Conservation (phyloP, 2,888 invertebrate genomes). For the Limnephilus marmoratus region DNA sequence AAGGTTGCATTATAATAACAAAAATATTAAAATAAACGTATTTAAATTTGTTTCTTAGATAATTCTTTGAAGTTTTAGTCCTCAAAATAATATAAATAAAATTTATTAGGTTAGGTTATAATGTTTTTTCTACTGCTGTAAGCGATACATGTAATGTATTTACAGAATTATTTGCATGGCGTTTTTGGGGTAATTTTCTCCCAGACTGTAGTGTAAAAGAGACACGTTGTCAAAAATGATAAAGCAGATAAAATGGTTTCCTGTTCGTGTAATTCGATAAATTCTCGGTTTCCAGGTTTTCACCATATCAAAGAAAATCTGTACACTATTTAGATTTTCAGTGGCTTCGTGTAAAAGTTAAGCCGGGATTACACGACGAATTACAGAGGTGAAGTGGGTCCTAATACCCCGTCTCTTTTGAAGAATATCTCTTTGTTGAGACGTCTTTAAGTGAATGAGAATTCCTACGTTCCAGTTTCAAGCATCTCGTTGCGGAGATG, state of each 20-base stretch:
- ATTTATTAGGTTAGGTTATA: too few relatives aligned
- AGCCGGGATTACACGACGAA: conserved; percentile 53
- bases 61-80: too few relatives aligned
- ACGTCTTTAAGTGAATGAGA: conserved; percentile 45
- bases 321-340: background rate
- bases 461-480: conserved; percentile 43
- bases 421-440: conserved; percentile 33
- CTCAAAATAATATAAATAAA: too few relatives aligned
- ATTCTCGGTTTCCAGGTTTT: background rate
- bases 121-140: too few relatives aligned
- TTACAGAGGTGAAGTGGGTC: conserved; percentile 44
- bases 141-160: too few relatives aligned
- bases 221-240: too few relatives aligned
- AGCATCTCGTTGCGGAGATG: conserved; percentile 42
- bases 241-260: background rate
- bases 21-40: too few relatives aligned
- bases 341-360: conserved; percentile 29
- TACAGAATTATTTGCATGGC: too few relatives aligned
- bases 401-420: conserved; percentile 38
- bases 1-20: too few relatives aligned
- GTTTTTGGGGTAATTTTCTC: too few relatives aligned
- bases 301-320: background rate
- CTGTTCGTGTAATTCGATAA: background rate
- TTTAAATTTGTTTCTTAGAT: too few relatives aligned
- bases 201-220: too few relatives aligned